Conservation (phyloP, 2,888 invertebrate genomes). For the Maniola hyperantus region DNA sequence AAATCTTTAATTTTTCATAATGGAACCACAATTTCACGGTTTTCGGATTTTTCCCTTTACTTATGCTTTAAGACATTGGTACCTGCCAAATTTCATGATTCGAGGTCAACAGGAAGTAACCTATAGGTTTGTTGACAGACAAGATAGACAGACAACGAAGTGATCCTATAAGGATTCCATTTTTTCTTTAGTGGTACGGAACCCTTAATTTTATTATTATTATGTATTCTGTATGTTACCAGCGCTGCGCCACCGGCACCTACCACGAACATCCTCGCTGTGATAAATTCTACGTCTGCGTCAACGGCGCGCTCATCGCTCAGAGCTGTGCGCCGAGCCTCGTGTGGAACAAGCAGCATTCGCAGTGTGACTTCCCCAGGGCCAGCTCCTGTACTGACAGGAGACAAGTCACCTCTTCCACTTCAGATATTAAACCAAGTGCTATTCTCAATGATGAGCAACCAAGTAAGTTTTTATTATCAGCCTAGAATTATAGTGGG, state of each 20-base stretch:
- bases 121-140: too few relatives aligned
- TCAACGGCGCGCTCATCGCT: constrained; percentile 86
- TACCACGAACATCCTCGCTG: constrained; percentile 90
- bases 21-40: too few relatives aligned
- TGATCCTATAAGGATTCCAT: too few relatives aligned
- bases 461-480: constrained; percentile 45
- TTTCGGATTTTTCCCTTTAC: too few relatives aligned
- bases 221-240: constrained; percentile 14
- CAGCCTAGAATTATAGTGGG: neutral
- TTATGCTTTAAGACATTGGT: too few relatives aligned
- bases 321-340: constrained; percentile 90
- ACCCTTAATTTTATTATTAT: too few relatives aligned
- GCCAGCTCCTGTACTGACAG: constrained; percentile 83
- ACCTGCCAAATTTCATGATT: too few relatives aligned
- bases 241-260: constrained; percentile 86
- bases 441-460: constrained; percentile 50
- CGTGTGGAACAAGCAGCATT: constrained; percentile 86
- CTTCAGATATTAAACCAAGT: constrained; percentile 53
- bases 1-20: too few relatives aligned
- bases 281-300: constrained; percentile 89
- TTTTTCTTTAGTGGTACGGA: too few relatives aligned
- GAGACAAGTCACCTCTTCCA: constrained; percentile 55
- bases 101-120: too few relatives aligned
- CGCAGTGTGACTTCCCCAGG: constrained; percentile 89
- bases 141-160: too few relatives aligned